Percentiles rank a stretch among this genome's conserved stretches.
These are phyloP conservation scores for Sepioteuthis lessoniana DNA, from an alignment of 2,888 invertebrate genomes.

Conservation along the genomic window DNA sequence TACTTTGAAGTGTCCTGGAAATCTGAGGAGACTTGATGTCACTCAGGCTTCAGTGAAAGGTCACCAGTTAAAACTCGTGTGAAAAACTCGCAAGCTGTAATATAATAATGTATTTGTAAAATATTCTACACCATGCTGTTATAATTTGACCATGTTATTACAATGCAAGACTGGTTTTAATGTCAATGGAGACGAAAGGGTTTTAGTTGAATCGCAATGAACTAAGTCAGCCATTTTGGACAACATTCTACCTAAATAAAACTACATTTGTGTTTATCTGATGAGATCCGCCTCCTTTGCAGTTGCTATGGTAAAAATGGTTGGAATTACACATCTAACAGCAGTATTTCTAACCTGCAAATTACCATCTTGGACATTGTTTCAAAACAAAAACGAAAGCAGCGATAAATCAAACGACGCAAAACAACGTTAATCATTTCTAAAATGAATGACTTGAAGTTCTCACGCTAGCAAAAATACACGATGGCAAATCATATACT, in stretches of 20 bases:
- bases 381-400: background rate
- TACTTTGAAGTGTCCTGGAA: no score
- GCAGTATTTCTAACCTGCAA: background rate
- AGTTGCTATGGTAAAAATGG: background rate
- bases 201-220: no score
- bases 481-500: background rate
- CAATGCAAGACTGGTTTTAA: no score
- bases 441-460: background rate
- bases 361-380: background rate
- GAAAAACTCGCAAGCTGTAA: no score
- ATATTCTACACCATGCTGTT: no score
- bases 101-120: no score
- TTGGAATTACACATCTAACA: background rate
- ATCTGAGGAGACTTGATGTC: no score
- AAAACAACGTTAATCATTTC: background rate
- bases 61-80: no score
- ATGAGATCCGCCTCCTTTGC: background rate
- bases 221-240: background rate
- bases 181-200: no score
- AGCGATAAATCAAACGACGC: background rate
- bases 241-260: background rate
- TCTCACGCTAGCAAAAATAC: background rate
- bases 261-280: background rate
- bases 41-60: no score
- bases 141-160: no score